Base-by-base conservation (phyloP, 64 coral and sea anemone genomes). In the Porites australiensis region DNA sequence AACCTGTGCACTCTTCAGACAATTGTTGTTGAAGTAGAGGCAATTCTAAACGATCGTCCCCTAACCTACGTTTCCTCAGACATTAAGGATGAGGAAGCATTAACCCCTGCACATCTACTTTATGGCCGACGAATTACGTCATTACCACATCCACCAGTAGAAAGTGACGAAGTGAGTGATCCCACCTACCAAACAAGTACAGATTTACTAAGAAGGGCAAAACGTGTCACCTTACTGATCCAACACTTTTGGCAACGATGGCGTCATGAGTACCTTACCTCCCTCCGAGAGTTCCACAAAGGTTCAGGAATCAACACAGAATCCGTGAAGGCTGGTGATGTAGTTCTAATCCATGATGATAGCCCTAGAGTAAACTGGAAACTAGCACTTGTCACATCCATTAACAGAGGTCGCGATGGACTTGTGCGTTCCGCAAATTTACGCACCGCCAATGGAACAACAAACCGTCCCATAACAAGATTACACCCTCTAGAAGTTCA, bases 11-110 rank as follows among this genome's bases (percentile, higher is more conserved):
- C 66, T 57, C 75, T 94, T 64, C 77, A 94, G 27, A 89, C 86
- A 3, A 81, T 93, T 79, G 91, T 94, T 49, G 66, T 88, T 37
- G 92, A 94, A 79, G 72, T 93, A 19, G 85, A 93, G 50, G 92
- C 85, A n/a, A 88, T 93, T 51, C 73, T 88, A 10, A 93, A 73
- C 49, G 64, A 88, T 72, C 83, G 85, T 13, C 84, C 92, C 54
- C 50, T 93, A 12, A 93, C 84, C 15, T 72, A 93, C 27, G 77
- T 88, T 21, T 88, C 65, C 12, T 70, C 66, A 16, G 92, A 88
- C 61, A 50, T 88, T 44, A 87, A 80, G 43, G 86, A 80, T 79
- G 63, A 54, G 63, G 74, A 80, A 23, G 44, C 86, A 50, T 65
- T 88, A n/a, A 88, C 63, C 64, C 92, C 74, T 13, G 58, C 86